A percentile compares a stretch with the other conserved stretches of the same genome.
These are phyloP conservation scores for Campylorhamphus procurvoides DNA, from an alignment of 2,113 vertebrate genomes.

Conservation along the genomic window DNA sequence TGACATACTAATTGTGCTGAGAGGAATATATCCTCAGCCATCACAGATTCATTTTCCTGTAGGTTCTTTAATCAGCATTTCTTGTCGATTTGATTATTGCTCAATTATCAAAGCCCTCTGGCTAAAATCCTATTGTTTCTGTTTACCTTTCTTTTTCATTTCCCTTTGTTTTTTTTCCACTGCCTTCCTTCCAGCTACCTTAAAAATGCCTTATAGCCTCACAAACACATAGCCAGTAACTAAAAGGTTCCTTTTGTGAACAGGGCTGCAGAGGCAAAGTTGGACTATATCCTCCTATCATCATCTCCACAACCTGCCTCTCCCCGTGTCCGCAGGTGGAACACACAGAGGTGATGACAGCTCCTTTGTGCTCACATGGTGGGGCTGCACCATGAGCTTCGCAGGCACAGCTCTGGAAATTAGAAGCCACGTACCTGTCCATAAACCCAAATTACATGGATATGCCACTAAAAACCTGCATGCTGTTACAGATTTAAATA, in stretches of 20 bases:
- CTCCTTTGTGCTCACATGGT: not conserved
- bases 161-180: not conserved
- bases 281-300: rapidly evolving
- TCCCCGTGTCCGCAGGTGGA: rapidly evolving
- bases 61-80: not conserved
- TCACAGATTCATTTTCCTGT: not conserved
- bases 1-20: not conserved
- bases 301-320: not conserved
- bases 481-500: not conserved
- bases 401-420: not conserved
- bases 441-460: not conserved
- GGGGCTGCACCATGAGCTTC: rapidly evolving
- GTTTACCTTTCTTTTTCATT: not conserved
- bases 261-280: not conserved
- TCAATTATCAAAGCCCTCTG: not conserved
- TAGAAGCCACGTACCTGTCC: rapidly evolving
- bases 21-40: not conserved
- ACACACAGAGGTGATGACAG: rapidly evolving
- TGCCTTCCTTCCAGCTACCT: not conserved
- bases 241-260: not conserved
- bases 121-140: not conserved
- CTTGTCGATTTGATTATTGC: not conserved
- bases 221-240: rapidly evolving
- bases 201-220: not conserved
- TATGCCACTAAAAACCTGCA: not conserved